Base-by-base conservation (phyloP, 1,140 invertebrate species). In the Druon quercuslanigerum region DNA sequence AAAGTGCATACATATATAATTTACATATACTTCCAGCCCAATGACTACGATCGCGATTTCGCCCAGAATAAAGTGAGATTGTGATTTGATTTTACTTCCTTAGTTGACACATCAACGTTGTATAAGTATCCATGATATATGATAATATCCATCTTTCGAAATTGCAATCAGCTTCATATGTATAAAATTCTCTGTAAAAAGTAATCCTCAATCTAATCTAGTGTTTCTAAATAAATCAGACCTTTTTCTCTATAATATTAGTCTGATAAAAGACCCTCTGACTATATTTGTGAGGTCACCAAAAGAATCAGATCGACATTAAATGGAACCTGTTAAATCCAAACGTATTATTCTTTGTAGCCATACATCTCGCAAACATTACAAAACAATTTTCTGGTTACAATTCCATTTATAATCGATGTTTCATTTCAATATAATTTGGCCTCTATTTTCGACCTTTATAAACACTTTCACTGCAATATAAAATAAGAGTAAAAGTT, bases 1-100 rank as follows among this genome's bases (percentile, higher is more conserved):
- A 66, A 66, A 66, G 57, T 66, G 57, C 57, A 66, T 66, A 33
- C 57, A 66, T 66, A 56, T 56, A 60, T 25, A 60, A 25, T 60
- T 16, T 14, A 33, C 12, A 33, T 66, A 16, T 11, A 33, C 57
- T 20, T 33, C 33, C 25, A 66, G 57, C 40, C 20, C 16, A 20
- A 66, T 66, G 57, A 66, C 57, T 25, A 66, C 40, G 25, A 66
- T 25, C 57, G 57, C 57, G 57, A 66, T 66, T 66, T 66, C 57
- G 57, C 57, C 57, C 13, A 1, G 57, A 66, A 66, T 66, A 0
- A 40, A 66, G 20, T 20, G 20, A 66, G 13, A 25, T 66, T 16
- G 13, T 66, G 13, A 33, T 12, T 40, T 66, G 7, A 46, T 46
- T 46, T 46, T 46, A 46, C 40, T 46, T 46, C 40, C 40, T 33